Evolutionary conservation across 2,113 vertebrate genomes (phyloP).

Genomic region (Tursiops truncatus): DNA sequence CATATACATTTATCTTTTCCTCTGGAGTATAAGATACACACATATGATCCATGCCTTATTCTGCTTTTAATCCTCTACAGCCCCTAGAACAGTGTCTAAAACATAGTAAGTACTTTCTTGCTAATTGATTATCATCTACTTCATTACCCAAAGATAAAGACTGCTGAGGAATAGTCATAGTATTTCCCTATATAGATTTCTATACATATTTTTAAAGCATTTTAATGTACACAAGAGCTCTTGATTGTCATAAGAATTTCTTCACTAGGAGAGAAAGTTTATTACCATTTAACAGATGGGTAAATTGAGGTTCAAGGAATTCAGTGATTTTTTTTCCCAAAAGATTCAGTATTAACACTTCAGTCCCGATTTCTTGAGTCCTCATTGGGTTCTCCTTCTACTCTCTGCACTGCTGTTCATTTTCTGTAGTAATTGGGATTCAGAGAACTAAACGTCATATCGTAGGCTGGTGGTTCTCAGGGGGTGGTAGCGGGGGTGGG

Average conservation of each 20-base stretch:
- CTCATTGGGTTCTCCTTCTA: background rate
- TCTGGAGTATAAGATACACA: background rate
- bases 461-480: background rate
- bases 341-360: background rate
- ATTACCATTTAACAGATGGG: background rate
- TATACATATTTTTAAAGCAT: background rate
- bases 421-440: background rate
- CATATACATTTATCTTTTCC: background rate
- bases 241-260: background rate
- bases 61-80: background rate
- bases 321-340: background rate
- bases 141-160: background rate
- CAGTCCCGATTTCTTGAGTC: background rate
- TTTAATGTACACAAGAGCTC: background rate
- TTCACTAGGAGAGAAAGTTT: background rate
- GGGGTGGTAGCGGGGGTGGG: fast-evolving
- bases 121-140: background rate
- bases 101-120: background rate
- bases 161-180: background rate
- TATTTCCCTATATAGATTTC: background rate
- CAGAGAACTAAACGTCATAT: background rate
- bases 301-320: background rate
- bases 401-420: background rate
- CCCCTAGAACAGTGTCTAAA: background rate
- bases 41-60: background rate